These are phyloP conservation scores for Porites lutea DNA, from an alignment of 64 coral and sea anemone species.

Conservation along the genomic window DNA sequence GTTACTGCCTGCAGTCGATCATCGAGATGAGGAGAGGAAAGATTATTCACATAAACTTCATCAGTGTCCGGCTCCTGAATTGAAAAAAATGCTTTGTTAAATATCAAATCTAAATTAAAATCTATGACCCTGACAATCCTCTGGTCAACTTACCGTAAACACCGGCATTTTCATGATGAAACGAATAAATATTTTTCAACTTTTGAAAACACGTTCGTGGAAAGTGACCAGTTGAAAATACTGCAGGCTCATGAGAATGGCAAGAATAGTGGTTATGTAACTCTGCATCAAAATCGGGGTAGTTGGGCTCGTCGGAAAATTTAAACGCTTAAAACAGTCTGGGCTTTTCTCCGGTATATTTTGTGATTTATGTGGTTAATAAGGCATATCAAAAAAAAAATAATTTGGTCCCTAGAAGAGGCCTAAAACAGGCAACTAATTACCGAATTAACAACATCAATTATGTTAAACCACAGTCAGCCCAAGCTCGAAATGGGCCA, in stretches of 20 bases:
- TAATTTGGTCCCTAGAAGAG: too few relatives aligned
- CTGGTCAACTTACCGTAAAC: conserved; percentile 75
- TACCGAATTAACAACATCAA: too few relatives aligned
- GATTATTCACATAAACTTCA: conserved; percentile 70
- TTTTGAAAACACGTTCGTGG: neutral
- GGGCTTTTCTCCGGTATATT: too few relatives aligned
- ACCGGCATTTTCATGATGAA: conserved; percentile 94
- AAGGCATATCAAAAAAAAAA: too few relatives aligned
- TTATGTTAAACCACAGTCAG: too few relatives aligned
- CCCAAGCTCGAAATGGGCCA: too few relatives aligned
- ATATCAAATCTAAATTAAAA: neutral
- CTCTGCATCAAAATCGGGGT: neutral
- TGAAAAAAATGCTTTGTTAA: conserved; percentile 1
- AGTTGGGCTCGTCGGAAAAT: too few relatives aligned
- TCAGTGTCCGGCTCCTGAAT: conserved; percentile 85
- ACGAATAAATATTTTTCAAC: neutral
- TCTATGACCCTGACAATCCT: neutral
- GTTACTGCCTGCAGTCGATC: conserved; percentile 88
- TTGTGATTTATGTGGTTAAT: too few relatives aligned
- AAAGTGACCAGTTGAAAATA: neutral
- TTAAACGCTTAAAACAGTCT: too few relatives aligned
- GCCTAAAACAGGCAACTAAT: too few relatives aligned
- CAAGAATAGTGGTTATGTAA: neutral
- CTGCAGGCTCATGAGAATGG: neutral
- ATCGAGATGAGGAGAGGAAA: conserved; percentile 69